phyloP scores from a whole-genome alignment of 1,140 invertebrate species.

The Zeugodacus cucurbitae region DNA sequence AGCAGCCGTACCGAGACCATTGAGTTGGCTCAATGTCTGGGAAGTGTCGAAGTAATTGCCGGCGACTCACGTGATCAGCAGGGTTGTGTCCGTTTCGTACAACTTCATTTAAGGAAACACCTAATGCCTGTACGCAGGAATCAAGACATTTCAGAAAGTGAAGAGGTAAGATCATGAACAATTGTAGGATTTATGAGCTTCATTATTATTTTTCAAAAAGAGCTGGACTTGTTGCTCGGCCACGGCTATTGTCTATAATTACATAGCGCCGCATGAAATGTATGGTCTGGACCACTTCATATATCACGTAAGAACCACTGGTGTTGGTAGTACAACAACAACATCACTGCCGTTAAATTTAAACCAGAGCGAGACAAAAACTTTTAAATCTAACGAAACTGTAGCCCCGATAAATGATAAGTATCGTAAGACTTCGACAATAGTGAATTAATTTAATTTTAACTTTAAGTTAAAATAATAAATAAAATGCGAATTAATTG shows the following conservation, averaged over 20 bases:
- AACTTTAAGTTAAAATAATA: no score
- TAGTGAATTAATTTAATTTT: no score
- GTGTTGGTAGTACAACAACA: constrained; percentile 64
- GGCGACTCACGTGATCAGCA: constrained; percentile 87
- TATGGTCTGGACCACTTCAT: constrained; percentile 96
- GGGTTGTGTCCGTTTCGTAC: constrained; percentile 91
- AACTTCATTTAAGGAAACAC: constrained; percentile 92
- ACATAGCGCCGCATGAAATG: constrained; percentile 93
- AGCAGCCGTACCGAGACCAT: constrained; percentile 91
- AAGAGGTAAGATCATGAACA: constrained; percentile 49
- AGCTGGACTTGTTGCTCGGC: constrained; percentile 94
- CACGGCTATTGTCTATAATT: constrained; percentile 96
- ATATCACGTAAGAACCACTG: constrained; percentile 94
- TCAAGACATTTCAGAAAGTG: constrained; percentile 85
- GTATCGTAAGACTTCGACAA: no score
- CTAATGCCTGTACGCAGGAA: constrained; percentile 85
- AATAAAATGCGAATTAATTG: no score
- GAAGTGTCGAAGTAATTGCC: constrained; percentile 85
- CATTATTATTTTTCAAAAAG: constrained; percentile 71
- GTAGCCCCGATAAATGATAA: no score
- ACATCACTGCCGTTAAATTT: constrained; percentile 55
- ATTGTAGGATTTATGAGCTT: no score
- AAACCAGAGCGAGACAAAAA: constrained; percentile 54
- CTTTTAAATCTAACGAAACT: no score
- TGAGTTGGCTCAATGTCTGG: constrained; percentile 93